Conservation (phyloP, 2,888 invertebrate genomes). For the Urechis unicinctus region DNA sequence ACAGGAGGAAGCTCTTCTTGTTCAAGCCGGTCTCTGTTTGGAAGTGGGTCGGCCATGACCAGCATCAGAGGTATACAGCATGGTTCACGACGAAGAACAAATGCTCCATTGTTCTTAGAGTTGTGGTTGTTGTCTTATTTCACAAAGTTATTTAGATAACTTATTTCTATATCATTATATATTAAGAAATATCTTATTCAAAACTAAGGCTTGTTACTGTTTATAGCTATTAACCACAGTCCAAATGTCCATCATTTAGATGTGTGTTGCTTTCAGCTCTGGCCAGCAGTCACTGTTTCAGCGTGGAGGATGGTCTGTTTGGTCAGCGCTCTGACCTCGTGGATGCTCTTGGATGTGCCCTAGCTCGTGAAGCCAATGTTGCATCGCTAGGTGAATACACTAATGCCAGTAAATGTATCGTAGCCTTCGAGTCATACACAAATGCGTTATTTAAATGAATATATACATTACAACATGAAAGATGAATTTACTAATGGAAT, state of each 20-base stretch:
- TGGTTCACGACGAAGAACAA: no score
- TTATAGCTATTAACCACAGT: not conserved
- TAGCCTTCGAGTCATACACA: no score
- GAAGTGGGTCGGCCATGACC: slow-evolving; percentile 36
- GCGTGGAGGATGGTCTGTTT: slow-evolving; percentile 40
- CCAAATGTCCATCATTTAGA: not conserved
- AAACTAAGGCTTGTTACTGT: not conserved
- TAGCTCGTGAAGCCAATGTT: slow-evolving; percentile 38
- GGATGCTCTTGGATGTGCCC: slow-evolving; percentile 43
- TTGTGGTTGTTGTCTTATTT: not conserved
- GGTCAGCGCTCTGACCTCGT: slow-evolving; percentile 38
- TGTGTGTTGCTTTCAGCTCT: slow-evolving; percentile 29
- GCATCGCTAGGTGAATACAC: slow-evolving; percentile 26
- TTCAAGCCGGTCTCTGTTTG: slow-evolving; percentile 42
- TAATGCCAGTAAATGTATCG: not conserved
- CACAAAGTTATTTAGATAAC: not conserved
- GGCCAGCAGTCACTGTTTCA: slow-evolving; percentile 43
- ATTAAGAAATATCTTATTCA: not conserved
- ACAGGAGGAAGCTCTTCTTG: slow-evolving; percentile 29
- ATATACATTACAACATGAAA: no score
- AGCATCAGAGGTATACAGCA: slow-evolving; percentile 35
- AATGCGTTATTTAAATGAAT: no score
- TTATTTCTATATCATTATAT: not conserved
- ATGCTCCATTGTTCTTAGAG: not conserved
- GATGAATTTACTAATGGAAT: no score